Evolutionary conservation across 2,113 vertebrate species (phyloP).

Genomic region (Casuarius casuarius): DNA sequence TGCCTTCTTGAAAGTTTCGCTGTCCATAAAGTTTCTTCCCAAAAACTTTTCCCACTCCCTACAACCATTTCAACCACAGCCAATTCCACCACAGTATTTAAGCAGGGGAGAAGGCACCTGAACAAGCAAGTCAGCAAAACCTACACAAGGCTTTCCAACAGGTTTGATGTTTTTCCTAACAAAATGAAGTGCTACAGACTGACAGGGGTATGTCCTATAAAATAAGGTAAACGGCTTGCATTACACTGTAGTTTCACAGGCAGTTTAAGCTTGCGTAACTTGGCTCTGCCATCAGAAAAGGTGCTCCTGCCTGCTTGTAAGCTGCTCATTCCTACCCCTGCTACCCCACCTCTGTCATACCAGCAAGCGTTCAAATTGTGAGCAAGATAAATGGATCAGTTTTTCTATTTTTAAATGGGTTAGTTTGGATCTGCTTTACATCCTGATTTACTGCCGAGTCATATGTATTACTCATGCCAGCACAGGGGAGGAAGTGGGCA

Average conservation of each 20-base stretch:
- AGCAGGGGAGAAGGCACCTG: slow-evolving; percentile 46
- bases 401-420: neutral
- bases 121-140: slow-evolving; percentile 57
- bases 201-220: slow-evolving; percentile 32
- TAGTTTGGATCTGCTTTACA: slow-evolving; percentile 8
- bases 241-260: slow-evolving; percentile 41
- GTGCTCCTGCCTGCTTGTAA: slow-evolving; percentile 45
- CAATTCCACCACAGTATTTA: slow-evolving; percentile 22
- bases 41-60: neutral
- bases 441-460: neutral
- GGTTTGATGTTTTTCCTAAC: slow-evolving; percentile 21
- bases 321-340: slow-evolving; percentile 33
- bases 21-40: slow-evolving; percentile 11
- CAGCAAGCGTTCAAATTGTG: neutral
- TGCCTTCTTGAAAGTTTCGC: slow-evolving; percentile 5
- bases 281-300: slow-evolving; percentile 37
- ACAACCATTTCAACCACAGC: slow-evolving; percentile 22
- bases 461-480: neutral
- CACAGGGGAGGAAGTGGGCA: neutral
- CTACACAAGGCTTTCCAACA: slow-evolving; percentile 55
- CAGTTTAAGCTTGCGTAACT: slow-evolving; percentile 57
- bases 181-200: slow-evolving; percentile 59
- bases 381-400: neutral
- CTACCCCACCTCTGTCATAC: neutral
- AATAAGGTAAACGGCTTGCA: slow-evolving; percentile 56